Evolutionary conservation across 2,113 vertebrate genomes (phyloP), one percentile per base, ranked within the genome.

Genomic region (Donacobius atricapilla): DNA sequence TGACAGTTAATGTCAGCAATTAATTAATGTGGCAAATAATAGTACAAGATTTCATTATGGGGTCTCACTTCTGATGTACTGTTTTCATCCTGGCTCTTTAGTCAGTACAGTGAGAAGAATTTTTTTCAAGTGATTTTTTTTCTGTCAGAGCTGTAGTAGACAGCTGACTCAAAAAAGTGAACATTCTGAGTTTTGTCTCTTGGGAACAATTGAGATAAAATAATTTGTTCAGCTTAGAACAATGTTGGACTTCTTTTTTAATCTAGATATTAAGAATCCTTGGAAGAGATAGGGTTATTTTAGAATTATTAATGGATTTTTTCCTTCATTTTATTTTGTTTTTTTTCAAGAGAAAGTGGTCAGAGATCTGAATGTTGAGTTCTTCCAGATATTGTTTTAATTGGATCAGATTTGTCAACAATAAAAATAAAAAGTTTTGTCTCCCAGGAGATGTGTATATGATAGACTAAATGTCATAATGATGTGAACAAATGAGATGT

Each of bases 381-480:
- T 88, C 58, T 63, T 77, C 42, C n/a, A 31, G 50, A 80, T 88
- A 75, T 91, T 71, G 7, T 51, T 83, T 69, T 58, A 88, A 60
- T 35, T 51, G 22, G 66, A 87, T 86, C 70, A 91, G 30, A 60
- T 95, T 94, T 96, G 63, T 93, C 71, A 90, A 66, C 48, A 90
- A 64, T 25, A 45, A 86, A 91, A 96, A 93, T 89, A 89, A 95
- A 91, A 97, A 95, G 83, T 96, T 93, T 96, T 93, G 24, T 83
- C 91, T 97, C 97, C 89, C 84, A 89, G 93, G 89, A 91, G 91
- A 97, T 95, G 94, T 94, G 84, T 42, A 58, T 90, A 72, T 97
- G 97, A 98, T 97, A 93, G 96, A 98, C 97, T 94, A 94, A 94
- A 96, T 98, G 97, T 94, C 97, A 97, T 94, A 97, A 97, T 96